These are phyloP conservation scores for Telmatherina bonti DNA, from an alignment of 2,797 vertebrate species.

Conservation along the genomic window DNA sequence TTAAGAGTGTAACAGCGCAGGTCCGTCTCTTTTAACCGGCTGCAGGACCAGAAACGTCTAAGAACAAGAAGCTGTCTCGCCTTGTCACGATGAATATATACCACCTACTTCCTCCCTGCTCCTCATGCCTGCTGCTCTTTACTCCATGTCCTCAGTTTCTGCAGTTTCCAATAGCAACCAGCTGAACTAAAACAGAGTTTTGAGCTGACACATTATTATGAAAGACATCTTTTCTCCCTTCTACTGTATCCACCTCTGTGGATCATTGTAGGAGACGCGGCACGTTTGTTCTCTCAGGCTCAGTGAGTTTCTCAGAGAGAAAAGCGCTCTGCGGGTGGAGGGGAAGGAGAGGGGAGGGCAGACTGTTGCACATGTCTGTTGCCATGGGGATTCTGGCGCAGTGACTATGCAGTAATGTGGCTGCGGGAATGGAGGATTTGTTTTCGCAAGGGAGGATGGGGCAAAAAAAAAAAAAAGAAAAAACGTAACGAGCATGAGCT, in stretches of 20 bases:
- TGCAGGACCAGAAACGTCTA: slow-evolving; percentile 55
- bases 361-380: slow-evolving; percentile 83
- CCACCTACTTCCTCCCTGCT: slow-evolving; percentile 63
- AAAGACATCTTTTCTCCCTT: slow-evolving; percentile 67
- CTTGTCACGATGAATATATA: slow-evolving; percentile 65
- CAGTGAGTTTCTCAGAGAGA: slow-evolving; percentile 52
- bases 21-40: slow-evolving; percentile 43
- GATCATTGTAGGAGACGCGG: slow-evolving; percentile 68
- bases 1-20: slow-evolving; percentile 23
- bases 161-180: slow-evolving; percentile 83
- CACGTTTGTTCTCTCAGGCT: slow-evolving; percentile 64
- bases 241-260: slow-evolving; percentile 63
- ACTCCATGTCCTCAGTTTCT: slow-evolving; percentile 54
- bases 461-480: slow-evolving; percentile 39
- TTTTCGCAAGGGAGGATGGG: slow-evolving; percentile 68
- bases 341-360: slow-evolving; percentile 38
- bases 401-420: slow-evolving; percentile 83
- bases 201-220: slow-evolving; percentile 72
- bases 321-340: slow-evolving; percentile 45
- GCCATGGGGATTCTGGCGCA: slow-evolving; percentile 85
- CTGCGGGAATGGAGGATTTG: slow-evolving; percentile 76
- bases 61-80: slow-evolving; percentile 59
- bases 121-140: slow-evolving; percentile 66
- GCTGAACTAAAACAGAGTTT: slow-evolving; percentile 71
- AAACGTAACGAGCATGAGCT: slow-evolving; percentile 59